Evolutionary conservation across 2,113 vertebrate genomes (phyloP).

Genomic region (Psephotus haematonotus): DNA sequence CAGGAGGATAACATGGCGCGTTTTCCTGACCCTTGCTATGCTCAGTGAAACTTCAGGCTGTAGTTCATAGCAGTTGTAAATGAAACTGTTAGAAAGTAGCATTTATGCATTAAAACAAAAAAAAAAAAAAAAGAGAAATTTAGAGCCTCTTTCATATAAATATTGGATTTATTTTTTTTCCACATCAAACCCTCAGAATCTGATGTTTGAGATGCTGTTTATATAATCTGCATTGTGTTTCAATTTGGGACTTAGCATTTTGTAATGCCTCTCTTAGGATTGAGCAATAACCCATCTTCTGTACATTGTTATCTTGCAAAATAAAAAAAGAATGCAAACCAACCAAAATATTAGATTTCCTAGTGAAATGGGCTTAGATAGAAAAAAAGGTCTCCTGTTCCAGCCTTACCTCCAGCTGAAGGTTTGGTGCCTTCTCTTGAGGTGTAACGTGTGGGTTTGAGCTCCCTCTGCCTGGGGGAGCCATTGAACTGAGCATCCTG

Average conservation of each 20-base stretch:
- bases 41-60: not conserved
- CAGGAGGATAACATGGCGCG: not conserved
- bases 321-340: not conserved
- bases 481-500: rapidly evolving
- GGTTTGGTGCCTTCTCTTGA: not conserved
- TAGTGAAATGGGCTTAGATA: not conserved
- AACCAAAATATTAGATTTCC: rapidly evolving
- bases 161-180: not conserved
- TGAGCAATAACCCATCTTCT: not conserved
- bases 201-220: not conserved
- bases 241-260: not conserved
- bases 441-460: not conserved
- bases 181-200: not conserved
- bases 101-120: not conserved
- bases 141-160: not conserved
- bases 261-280: not conserved
- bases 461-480: not conserved
- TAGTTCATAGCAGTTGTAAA: not conserved
- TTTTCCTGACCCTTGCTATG: not conserved
- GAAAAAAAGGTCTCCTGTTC: not conserved
- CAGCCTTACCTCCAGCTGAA: not conserved
- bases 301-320: not conserved
- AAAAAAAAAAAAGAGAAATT: not conserved
- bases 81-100: not conserved
- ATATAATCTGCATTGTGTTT: not conserved